Percentiles rank a stretch among this genome's conserved stretches.
These are phyloP conservation scores for Ephydatia muelleri DNA, from an alignment of 37 sponge, comb jelly and placozoan genomes.

Conservation along the genomic window DNA sequence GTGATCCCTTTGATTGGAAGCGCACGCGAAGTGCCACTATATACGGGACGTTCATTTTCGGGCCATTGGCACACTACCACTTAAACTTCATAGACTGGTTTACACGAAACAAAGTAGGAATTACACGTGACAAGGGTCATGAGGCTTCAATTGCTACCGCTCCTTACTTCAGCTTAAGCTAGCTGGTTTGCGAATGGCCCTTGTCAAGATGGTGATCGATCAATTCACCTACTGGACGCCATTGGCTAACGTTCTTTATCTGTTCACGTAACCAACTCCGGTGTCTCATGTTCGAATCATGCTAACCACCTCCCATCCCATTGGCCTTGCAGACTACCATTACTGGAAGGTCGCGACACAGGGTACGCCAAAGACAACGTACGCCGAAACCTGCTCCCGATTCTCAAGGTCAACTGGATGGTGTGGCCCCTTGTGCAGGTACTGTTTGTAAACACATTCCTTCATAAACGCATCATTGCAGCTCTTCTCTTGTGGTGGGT, in stretches of 20 bases:
- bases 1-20: slow-evolving; percentile 17
- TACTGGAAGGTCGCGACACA: slow-evolving; percentile 40
- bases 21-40: slow-evolving; percentile 43
- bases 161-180: slow-evolving; percentile 35
- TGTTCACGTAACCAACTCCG: slow-evolving; percentile 31
- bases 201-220: slow-evolving; percentile 65
- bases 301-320: neutral
- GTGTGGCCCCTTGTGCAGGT: slow-evolving; percentile 77
- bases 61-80: slow-evolving; percentile 71
- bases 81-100: slow-evolving; percentile 75
- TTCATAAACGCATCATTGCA: neutral
- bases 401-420: slow-evolving; percentile 74
- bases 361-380: slow-evolving; percentile 36
- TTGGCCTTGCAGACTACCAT: slow-evolving; percentile 33
- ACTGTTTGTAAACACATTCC: neutral
- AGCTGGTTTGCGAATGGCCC: slow-evolving; percentile 30
- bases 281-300: neutral
- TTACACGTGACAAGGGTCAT: neutral
- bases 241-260: slow-evolving; percentile 53
- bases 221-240: slow-evolving; percentile 80
- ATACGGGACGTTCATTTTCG: slow-evolving; percentile 69
- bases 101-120: slow-evolving; percentile 51
- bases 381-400: slow-evolving; percentile 28
- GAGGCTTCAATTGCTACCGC: neutral
- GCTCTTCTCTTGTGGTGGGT: too few species aligned